Evolutionary conservation across 2,888 invertebrate genomes (phyloP).

Genomic region (Lasioglossum villosulum): DNA sequence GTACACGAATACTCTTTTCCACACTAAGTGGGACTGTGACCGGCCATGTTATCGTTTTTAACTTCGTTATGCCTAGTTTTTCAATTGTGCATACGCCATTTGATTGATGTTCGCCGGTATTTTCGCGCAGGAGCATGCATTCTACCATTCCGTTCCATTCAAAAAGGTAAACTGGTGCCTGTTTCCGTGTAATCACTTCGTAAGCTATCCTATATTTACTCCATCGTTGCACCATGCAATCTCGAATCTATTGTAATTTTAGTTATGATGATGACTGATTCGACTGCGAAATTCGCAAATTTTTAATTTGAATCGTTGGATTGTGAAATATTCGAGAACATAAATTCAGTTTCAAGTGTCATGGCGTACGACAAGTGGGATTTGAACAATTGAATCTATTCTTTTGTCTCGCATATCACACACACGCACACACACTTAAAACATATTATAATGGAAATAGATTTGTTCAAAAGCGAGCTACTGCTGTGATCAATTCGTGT

Average conservation of each 20-base stretch:
- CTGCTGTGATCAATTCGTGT: neutral
- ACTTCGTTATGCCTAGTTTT: slow-evolving; percentile 14
- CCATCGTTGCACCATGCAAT: neutral
- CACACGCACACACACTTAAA: neutral
- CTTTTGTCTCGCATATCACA: neutral
- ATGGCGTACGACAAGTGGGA: neutral
- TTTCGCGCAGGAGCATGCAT: neutral
- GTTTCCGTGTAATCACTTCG: neutral
- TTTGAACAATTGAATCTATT: neutral
- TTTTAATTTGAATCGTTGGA: neutral
- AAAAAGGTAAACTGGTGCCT: neutral
- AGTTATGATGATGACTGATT: neutral
- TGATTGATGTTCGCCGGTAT: neutral
- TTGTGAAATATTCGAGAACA: neutral
- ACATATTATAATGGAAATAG: neutral
- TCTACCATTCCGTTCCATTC: neutral
- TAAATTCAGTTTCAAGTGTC: slow-evolving; percentile 8
- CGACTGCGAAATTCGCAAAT: neutral
- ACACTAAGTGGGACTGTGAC: neutral
- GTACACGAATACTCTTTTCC: neutral
- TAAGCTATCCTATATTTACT: neutral
- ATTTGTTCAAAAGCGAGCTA: neutral
- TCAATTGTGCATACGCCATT: neutral
- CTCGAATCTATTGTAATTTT: neutral
- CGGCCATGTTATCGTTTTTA: neutral